phyloP scores from a whole-genome alignment of 2,888 invertebrate species.

The Odontocolon sp. region DNA sequence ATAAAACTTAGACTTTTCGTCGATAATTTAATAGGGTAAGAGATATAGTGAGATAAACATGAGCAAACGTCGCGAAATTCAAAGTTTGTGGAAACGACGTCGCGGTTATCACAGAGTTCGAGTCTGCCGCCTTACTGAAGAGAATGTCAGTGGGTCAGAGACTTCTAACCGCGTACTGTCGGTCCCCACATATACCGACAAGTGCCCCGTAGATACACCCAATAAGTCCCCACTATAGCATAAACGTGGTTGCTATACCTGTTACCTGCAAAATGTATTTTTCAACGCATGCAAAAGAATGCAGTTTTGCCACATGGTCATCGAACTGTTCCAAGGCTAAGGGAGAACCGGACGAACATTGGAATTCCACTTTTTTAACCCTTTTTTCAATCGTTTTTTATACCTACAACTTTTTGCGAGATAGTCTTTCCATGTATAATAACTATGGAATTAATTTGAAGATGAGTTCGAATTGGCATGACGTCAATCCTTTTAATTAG shows the following conservation, averaged over 20 bases:
- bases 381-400: no score
- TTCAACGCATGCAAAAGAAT: no score
- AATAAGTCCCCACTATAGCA: conserved; percentile 23
- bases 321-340: no score
- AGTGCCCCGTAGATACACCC: not conserved
- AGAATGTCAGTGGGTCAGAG: conserved; percentile 79
- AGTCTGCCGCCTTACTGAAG: conserved; percentile 73
- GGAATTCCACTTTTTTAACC: no score
- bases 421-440: no score
- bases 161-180: conserved; percentile 65
- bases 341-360: no score
- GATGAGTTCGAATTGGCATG: no score
- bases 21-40: conserved; percentile 8
- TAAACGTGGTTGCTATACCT: not conserved
- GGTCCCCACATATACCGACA: conserved; percentile 68
- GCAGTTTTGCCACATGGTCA: no score
- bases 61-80: conserved; percentile 1
- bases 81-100: conserved; percentile 10
- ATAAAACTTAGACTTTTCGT: not conserved
- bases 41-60: not conserved
- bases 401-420: no score
- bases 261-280: conserved; percentile 36
- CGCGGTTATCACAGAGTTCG: conserved; percentile 61
- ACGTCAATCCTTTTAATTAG: no score
- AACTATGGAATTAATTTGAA: no score